Conservation (phyloP, 2,888 invertebrate genomes). For the Xanthia icteritia region DNA sequence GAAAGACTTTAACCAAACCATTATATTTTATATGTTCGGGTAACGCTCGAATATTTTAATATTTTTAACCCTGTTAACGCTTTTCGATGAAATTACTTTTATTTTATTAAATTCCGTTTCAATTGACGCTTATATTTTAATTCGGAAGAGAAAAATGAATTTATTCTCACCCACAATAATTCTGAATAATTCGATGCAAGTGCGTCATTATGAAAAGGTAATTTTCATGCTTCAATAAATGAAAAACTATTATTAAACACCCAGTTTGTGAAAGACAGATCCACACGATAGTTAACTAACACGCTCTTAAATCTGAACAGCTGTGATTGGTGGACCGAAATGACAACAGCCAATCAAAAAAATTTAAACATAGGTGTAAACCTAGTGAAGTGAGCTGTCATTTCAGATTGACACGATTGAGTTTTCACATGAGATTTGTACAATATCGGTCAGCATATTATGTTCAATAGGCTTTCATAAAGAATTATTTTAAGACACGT, state of each 20-base stretch:
- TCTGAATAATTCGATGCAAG: background rate
- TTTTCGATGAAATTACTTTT: background rate
- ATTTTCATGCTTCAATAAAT: background rate
- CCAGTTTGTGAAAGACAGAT: background rate
- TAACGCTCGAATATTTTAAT: conserved; percentile 6
- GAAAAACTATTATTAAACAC: background rate
- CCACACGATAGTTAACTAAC: background rate
- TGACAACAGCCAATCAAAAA: background rate
- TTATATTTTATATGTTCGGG: background rate
- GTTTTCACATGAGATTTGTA: background rate
- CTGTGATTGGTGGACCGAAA: background rate
- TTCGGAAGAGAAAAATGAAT: background rate
- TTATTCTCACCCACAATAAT: background rate
- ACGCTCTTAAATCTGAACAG: background rate
- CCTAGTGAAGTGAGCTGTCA: background rate
- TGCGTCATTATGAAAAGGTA: background rate
- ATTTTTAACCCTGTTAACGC: conserved; percentile 11
- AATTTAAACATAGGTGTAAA: no score
- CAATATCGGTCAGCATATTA: background rate
- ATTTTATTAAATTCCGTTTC: background rate
- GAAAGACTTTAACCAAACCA: background rate
- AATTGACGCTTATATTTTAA: background rate
- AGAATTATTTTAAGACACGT: no score
- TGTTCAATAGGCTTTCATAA: no score
- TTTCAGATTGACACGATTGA: background rate